phyloP scores from a whole-genome alignment of 2,113 vertebrate species.

The Gorilla gorilla region DNA sequence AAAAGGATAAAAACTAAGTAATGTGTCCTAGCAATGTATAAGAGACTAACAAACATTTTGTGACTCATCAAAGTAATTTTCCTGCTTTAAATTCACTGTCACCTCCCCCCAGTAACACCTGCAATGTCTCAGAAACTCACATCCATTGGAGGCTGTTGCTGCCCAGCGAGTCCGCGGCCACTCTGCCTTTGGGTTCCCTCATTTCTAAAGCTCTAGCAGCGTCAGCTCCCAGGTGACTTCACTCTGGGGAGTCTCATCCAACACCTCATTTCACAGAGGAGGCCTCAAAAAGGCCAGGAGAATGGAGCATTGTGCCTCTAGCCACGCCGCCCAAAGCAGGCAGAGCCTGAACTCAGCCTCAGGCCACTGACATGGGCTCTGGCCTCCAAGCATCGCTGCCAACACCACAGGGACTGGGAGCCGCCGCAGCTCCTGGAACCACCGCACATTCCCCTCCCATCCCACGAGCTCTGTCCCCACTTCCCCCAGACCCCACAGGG shows the following conservation, averaged over 20 bases:
- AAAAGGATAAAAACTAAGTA: background rate
- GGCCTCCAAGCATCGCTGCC: background rate
- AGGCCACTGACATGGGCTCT: background rate
- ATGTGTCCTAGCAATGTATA: background rate
- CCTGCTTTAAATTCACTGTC: background rate
- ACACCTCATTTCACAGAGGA: background rate
- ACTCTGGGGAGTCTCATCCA: background rate
- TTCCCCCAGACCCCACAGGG: background rate
- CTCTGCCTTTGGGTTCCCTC: too few species aligned
- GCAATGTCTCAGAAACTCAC: background rate
- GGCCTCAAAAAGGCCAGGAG: too few species aligned
- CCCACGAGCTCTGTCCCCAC: background rate
- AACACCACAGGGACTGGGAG: fast-evolving
- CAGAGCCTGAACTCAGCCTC: background rate
- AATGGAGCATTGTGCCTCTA: too few species aligned
- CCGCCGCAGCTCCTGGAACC: background rate
- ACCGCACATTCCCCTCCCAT: background rate
- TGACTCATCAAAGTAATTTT: background rate
- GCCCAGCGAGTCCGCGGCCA: background rate
- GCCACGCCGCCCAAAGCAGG: background rate
- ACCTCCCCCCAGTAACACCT: too few species aligned
- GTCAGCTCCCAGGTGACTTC: background rate
- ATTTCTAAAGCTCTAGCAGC: background rate
- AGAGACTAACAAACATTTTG: background rate
- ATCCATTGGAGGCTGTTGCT: fast-evolving